These are phyloP conservation scores for Carassius carassius DNA, from an alignment of 2,113 vertebrate species.

Conservation along the genomic window DNA sequence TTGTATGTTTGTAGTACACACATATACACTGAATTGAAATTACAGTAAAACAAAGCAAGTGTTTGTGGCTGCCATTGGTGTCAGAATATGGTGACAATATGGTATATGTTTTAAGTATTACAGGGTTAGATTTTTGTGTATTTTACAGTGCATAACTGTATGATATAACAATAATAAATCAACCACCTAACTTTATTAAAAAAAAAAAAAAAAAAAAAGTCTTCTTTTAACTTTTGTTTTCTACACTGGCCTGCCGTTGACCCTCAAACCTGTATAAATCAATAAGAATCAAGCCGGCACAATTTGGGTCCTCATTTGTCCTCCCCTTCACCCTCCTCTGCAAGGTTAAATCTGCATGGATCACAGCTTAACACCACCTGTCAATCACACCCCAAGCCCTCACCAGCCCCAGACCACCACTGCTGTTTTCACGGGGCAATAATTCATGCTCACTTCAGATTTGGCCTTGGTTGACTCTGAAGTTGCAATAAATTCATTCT, in stretches of 20 bases:
- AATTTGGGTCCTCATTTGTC: constrained; percentile 1
- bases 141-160: neutral
- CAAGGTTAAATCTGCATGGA: constrained; percentile 24
- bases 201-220: too few species aligned
- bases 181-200: neutral
- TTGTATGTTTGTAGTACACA: constrained; percentile 3
- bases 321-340: constrained; percentile 25
- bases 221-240: neutral
- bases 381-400: constrained; percentile 41
- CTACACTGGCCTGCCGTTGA: neutral
- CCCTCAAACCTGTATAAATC: constrained; percentile 42
- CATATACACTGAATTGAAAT: neutral
- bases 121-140: neutral
- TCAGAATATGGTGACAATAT: too few species aligned
- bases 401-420: neutral
- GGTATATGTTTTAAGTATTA: neutral
- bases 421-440: constrained; percentile 21
- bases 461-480: constrained; percentile 12
- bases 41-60: too few species aligned
- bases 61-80: too few species aligned
- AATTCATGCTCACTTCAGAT: constrained; percentile 15
- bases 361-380: neutral
- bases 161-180: neutral
- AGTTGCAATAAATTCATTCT: neutral
- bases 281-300: neutral